Conservation (phyloP, 2,888 invertebrate genomes). For the Tetheella fluctuosa region DNA sequence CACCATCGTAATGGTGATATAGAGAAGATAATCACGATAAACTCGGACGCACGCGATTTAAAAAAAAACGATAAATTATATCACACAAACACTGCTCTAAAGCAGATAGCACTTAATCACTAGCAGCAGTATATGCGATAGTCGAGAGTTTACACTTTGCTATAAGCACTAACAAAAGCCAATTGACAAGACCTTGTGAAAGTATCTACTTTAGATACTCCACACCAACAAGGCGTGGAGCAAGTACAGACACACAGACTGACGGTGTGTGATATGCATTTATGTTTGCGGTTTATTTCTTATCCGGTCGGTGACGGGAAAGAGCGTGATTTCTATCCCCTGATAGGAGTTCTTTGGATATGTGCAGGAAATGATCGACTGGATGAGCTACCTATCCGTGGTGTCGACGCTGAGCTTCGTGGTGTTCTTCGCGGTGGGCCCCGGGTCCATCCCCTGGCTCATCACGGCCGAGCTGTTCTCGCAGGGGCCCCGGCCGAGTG, state of each 20-base stretch:
- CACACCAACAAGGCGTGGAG: constrained; percentile 31
- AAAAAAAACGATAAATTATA: constrained; percentile 52
- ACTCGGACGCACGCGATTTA: constrained; percentile 73
- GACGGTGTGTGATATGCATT: constrained; percentile 66
- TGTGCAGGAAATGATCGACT: constrained; percentile 99
- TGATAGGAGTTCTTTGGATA: constrained; percentile 98
- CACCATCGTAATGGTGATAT: constrained; percentile 48
- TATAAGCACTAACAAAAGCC: constrained; percentile 37
- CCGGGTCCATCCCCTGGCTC: constrained; percentile 99
- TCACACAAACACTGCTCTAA: constrained; percentile 80
- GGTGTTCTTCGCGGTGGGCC: constrained; percentile 98
- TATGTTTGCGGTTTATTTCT: constrained; percentile 72
- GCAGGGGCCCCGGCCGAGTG: constrained; percentile 97
- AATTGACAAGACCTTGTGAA: constrained; percentile 18
- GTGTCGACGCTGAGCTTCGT: constrained; percentile 97
- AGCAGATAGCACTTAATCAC: constrained; percentile 74
- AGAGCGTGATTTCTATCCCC: constrained; percentile 87
- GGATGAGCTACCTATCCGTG: constrained; percentile 98
- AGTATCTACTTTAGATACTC: constrained; percentile 14
- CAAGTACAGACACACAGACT: constrained; percentile 44
- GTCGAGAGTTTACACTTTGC: constrained; percentile 55
- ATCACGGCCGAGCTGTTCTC: constrained; percentile 99
- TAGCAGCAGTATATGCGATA: constrained; percentile 62
- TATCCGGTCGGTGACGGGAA: constrained; percentile 86
- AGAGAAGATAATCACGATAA: constrained; percentile 46